Percentiles rank a stretch among this genome's conserved stretches.
Conservation (phyloP, 2,888 invertebrate species). For the Phasia obesa region DNA sequence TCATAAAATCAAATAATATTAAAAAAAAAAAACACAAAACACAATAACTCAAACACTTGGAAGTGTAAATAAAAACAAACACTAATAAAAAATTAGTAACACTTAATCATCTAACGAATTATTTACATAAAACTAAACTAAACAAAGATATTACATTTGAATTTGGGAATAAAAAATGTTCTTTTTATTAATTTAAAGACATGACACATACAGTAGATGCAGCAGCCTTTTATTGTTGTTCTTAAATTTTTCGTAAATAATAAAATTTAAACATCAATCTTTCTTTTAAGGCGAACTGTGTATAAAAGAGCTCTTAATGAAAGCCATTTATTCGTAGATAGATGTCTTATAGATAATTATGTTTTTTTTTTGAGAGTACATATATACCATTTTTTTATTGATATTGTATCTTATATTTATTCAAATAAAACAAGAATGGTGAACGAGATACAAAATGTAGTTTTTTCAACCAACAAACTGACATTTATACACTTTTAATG, state of each 20-base stretch:
- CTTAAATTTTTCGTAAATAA: slow-evolving; percentile 43
- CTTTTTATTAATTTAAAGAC: slow-evolving; percentile 54
- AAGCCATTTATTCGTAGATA: background rate
- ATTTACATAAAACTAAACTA: slow-evolving; percentile 66
- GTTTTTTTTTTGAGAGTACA: too few species aligned
- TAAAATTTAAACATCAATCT: slow-evolving; percentile 65
- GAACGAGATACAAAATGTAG: slow-evolving; percentile 1
- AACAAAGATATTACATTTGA: slow-evolving; percentile 47
- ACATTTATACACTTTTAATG: slow-evolving; percentile 62
- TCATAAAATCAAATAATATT: slow-evolving; percentile 48
- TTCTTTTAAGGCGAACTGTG: slow-evolving; percentile 19
- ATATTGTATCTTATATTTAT: background rate
- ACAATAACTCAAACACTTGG: slow-evolving; percentile 1
- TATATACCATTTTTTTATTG: background rate
- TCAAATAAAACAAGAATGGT: background rate
- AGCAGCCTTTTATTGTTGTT: slow-evolving; percentile 9
- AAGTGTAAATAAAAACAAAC: slow-evolving; percentile 53
- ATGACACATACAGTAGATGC: slow-evolving; percentile 37
- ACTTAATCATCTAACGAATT: slow-evolving; percentile 64
- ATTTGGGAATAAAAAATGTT: slow-evolving; percentile 39
- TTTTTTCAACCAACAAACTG: slow-evolving; percentile 41
- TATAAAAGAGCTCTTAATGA: slow-evolving; percentile 55
- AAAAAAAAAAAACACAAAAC: background rate
- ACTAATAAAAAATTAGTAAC: slow-evolving; percentile 66
- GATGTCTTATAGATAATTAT: background rate